Evolutionary conservation across 1,140 invertebrate species (phyloP).

Genomic region (Megalopta genalis): DNA sequence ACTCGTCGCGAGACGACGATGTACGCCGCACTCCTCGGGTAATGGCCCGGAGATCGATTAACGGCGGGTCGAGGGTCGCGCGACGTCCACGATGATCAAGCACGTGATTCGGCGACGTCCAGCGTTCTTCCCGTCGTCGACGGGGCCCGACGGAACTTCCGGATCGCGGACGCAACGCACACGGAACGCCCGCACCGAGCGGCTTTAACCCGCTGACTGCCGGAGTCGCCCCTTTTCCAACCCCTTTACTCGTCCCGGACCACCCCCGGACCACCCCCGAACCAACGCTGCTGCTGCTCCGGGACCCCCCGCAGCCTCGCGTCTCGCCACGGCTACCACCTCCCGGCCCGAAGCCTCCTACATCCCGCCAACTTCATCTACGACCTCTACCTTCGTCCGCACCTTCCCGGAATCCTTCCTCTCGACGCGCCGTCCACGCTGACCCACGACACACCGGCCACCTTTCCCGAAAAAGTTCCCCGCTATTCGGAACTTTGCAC

Average conservation of each 20-base stretch:
- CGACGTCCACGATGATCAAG: not conserved
- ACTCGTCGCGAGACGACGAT: not conserved
- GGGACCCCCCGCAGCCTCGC: constrained; percentile 57
- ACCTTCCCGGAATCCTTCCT: constrained; percentile 49
- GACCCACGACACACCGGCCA: too few relatives aligned
- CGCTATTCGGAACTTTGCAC: too few relatives aligned
- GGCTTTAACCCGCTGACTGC: constrained; percentile 76
- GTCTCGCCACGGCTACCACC: constrained; percentile 44
- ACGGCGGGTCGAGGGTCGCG: not conserved
- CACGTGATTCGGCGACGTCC: not conserved
- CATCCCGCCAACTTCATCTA: constrained; percentile 44
- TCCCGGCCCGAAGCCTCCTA: constrained; percentile 45
- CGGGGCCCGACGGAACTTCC: not conserved
- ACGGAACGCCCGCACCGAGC: constrained; percentile 68
- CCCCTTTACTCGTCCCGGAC: constrained; percentile 71
- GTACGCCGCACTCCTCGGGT: not conserved
- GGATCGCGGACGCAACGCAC: constrained; percentile 15
- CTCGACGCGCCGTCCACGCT: not conserved
- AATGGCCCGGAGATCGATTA: not conserved
- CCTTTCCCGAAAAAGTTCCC: too few relatives aligned
- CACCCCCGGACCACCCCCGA: constrained; percentile 71
- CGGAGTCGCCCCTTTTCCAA: constrained; percentile 74
- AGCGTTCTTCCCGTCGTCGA: not conserved
- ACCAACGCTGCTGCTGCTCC: constrained; percentile 64
- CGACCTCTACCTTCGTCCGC: constrained; percentile 51